Percentiles rank a stretch among this genome's conserved stretches.
Conservation (phyloP, 1,140 invertebrate genomes). For the Bradynema listronoti region DNA sequence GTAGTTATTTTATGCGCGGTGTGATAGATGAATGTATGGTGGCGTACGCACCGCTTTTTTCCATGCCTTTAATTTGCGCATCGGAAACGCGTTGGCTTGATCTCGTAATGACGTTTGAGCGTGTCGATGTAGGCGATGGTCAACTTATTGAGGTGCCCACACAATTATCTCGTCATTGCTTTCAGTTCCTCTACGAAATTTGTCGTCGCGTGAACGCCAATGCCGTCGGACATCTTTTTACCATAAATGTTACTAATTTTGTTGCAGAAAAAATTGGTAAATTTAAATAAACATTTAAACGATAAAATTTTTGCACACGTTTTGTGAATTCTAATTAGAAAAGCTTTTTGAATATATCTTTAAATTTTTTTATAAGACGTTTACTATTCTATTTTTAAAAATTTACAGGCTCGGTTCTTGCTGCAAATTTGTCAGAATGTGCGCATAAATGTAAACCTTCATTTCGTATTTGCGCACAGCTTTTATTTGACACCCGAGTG, state of each 20-base stretch:
- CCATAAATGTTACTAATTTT: constrained; percentile 32
- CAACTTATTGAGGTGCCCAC: constrained; percentile 21
- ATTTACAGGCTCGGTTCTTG: constrained; percentile 16
- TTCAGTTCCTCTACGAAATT: constrained; percentile 33
- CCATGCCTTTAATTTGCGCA: constrained; percentile 19
- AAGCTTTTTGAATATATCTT: constrained; percentile 13
- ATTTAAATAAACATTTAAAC: neutral
- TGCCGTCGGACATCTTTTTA: constrained; percentile 43
- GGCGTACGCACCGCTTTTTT: constrained; percentile 1
- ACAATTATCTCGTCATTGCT: constrained; percentile 25
- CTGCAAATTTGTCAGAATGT: constrained; percentile 15
- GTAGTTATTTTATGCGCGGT: constrained; percentile 39
- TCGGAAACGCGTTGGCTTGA: constrained; percentile 31
- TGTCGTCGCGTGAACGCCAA: constrained; percentile 35
- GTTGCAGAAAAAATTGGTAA: constrained; percentile 30
- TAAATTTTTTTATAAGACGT: constrained; percentile 2
- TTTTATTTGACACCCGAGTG: constrained; percentile 33
- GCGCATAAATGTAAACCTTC: constrained; percentile 10
- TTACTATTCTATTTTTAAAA: neutral
- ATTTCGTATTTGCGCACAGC: constrained; percentile 26
- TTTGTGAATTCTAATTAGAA: constrained; percentile 2
- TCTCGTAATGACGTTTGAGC: constrained; percentile 24
- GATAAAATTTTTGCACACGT: neutral
- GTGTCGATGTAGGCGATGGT: constrained; percentile 14
- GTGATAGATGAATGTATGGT: constrained; percentile 30